A percentile compares a stretch with the other conserved stretches of the same genome.
These are phyloP conservation scores for Hippopotamus amphibius DNA, from an alignment of 2,113 vertebrate species.

Conservation along the genomic window DNA sequence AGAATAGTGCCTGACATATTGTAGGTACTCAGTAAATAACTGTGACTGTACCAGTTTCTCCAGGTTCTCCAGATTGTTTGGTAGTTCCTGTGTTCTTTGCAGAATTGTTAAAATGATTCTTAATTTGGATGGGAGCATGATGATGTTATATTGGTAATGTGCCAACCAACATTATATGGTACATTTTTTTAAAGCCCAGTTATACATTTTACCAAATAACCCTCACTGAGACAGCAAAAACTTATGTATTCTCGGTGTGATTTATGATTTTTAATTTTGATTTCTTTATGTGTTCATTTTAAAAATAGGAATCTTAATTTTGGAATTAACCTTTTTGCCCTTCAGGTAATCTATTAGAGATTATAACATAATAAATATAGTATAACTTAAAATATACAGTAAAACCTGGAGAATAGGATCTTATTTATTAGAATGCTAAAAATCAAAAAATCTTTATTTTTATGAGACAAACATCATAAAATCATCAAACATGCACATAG, in stretches of 20 bases:
- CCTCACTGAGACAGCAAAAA: conserved; percentile 22
- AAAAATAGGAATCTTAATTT: conserved; percentile 52
- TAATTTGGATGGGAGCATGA: neutral
- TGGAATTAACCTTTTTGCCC: conserved; percentile 40
- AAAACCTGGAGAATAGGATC: neutral
- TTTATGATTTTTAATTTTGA: conserved; percentile 46
- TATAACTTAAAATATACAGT: conserved; percentile 31
- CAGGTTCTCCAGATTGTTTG: neutral
- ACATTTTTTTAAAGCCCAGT: neutral
- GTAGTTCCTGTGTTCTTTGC: conserved; percentile 17
- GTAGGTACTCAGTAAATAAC: neutral
- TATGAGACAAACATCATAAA: conserved; percentile 41
- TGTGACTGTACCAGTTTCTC: neutral
- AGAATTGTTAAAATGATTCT: conserved; percentile 50
- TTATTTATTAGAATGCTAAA: conserved; percentile 41
- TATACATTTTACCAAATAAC: neutral
- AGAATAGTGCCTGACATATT: neutral
- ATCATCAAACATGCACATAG: neutral
- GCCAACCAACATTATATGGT: neutral
- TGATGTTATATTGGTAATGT: neutral
- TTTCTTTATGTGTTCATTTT: conserved; percentile 42
- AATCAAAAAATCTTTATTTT: conserved; percentile 26
- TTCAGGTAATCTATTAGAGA: neutral
- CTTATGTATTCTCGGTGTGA: neutral
- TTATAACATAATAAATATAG: neutral